These are phyloP conservation scores for Myxocyprinus asiaticus DNA, from an alignment of 2,113 vertebrate species.

Conservation along the genomic window DNA sequence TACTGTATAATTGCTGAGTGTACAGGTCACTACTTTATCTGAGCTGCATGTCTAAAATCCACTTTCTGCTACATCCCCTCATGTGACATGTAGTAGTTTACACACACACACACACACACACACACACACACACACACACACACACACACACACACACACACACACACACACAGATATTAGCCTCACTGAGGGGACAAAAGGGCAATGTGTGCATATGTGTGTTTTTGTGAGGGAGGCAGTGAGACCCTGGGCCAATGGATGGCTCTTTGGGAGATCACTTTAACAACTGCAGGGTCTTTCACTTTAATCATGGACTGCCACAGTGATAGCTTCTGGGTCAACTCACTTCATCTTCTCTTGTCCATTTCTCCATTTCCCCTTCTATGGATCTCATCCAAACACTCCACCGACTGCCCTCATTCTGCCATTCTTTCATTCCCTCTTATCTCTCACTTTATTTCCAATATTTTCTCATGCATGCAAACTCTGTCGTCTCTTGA, in stretches of 20 bases:
- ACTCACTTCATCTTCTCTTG: slow-evolving; percentile 11
- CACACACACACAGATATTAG: neutral
- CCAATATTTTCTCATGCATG: neutral
- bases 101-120: no score
- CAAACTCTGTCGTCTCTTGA: neutral
- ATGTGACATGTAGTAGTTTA: no score
- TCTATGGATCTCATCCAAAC: neutral
- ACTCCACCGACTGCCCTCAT: neutral
- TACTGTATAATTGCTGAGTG: no score
- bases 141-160: no score
- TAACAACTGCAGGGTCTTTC: slow-evolving; percentile 34
- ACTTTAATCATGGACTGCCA: slow-evolving; percentile 31
- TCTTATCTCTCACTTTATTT: neutral
- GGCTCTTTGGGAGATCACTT: no score
- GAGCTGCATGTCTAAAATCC: no score
- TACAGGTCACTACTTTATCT: no score
- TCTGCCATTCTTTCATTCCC: neutral
- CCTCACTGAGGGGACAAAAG: no score
- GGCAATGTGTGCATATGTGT: no score
- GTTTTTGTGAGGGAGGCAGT: no score
- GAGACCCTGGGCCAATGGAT: slow-evolving; percentile 15
- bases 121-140: neutral
- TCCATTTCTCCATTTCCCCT: neutral
- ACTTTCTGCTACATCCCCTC: no score
- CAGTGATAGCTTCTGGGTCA: slow-evolving; percentile 46